phyloP scores from a whole-genome alignment of 1,140 invertebrate species.

The Manduca sexta region DNA sequence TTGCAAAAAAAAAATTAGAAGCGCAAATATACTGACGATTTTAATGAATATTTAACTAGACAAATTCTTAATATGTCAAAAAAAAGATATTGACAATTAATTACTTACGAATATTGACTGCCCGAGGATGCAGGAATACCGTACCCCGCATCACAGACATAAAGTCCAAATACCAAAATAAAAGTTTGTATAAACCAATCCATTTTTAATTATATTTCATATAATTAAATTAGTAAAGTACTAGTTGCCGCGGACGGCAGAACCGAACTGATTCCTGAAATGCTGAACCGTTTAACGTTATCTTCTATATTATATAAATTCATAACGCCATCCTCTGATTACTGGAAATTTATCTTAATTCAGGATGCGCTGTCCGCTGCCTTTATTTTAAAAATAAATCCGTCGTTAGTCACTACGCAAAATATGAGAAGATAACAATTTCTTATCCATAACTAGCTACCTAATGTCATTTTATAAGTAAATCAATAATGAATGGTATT shows the following conservation, averaged over 20 bases:
- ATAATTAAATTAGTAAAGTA: constrained; percentile 18
- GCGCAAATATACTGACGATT: too few relatives aligned
- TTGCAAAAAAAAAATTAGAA: too few relatives aligned
- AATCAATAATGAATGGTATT: too few relatives aligned
- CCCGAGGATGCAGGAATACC: constrained; percentile 10
- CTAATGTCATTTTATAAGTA: too few relatives aligned
- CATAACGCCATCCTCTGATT: constrained; percentile 40
- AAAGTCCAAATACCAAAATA: constrained; percentile 35
- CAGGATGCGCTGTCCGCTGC: too few relatives aligned
- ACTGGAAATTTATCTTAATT: constrained; percentile 29
- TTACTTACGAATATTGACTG: constrained; percentile 36
- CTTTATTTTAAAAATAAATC: too few relatives aligned
- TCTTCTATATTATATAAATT: constrained; percentile 36
- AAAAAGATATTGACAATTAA: neutral
- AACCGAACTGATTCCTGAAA: constrained; percentile 38
- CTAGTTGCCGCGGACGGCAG: constrained; percentile 32
- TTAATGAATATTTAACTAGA: too few relatives aligned
- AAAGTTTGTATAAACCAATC: constrained; percentile 34
- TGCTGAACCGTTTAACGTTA: constrained; percentile 27
- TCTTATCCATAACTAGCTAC: too few relatives aligned
- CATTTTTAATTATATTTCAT: constrained; percentile 31
- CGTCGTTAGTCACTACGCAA: too few relatives aligned
- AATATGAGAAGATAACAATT: too few relatives aligned
- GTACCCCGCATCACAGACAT: constrained; percentile 38
- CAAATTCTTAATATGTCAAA: too few relatives aligned